These are phyloP conservation scores for Drosophila hamatofila DNA, from an alignment of 2,888 invertebrate species.

Conservation along the genomic window DNA sequence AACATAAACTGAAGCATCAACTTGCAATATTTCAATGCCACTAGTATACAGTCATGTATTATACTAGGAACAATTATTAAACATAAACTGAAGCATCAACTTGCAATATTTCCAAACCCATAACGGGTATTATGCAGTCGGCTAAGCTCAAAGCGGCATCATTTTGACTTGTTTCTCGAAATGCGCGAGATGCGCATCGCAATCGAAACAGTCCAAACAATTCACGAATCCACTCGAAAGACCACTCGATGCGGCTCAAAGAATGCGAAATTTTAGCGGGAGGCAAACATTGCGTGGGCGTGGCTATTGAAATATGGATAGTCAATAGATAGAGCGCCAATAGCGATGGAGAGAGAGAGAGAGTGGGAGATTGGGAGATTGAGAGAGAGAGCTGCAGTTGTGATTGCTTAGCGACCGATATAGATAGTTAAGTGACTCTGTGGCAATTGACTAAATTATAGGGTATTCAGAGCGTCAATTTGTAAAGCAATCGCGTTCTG, in stretches of 20 bases:
- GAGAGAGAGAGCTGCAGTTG: neutral
- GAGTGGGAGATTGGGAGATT: neutral
- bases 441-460: neutral
- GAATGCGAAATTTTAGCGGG: neutral
- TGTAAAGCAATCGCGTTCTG: neutral
- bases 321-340: neutral
- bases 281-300: neutral
- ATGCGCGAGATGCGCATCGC: constrained; percentile 26
- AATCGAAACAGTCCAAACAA: constrained; percentile 42
- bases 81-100: no score
- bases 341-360: neutral
- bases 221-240: constrained; percentile 39
- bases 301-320: constrained; percentile 4
- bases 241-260: constrained; percentile 19
- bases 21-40: neutral
- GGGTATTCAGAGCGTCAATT: neutral
- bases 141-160: neutral
- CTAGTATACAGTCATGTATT: no score
- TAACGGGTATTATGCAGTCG: neutral
- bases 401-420: neutral
- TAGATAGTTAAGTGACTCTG: neutral
- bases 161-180: neutral
- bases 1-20: no score
- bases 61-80: no score
- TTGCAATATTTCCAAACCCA: neutral